Evolutionary conservation across 2,113 vertebrate species (phyloP), one percentile per base, ranked within the genome.

Genomic region (Campylomormyrus tamandua): DNA sequence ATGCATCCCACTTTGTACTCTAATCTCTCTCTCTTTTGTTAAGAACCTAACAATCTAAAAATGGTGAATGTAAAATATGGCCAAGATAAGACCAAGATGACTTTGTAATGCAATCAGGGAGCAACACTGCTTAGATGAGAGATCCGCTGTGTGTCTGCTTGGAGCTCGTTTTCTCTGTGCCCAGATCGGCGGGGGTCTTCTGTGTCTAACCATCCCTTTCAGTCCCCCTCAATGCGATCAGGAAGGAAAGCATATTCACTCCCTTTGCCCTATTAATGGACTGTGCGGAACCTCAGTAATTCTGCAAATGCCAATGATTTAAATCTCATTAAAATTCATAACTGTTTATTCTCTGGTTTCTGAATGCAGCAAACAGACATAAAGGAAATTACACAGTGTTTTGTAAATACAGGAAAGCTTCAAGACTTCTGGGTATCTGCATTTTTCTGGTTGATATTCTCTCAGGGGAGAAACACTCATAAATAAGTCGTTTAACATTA

Each of bases 251-350:
- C 7, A 21, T 52, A 31, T 17, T 31, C 49, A 31, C 11, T 35
- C 46, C 13, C 13, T 31, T n/a, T 35, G 48, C 48, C n/a, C 10
- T 53, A 52, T 19, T 31, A 87, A 53, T 35, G 49, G 24, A 52
- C 21, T 85, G 24, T 46, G 46, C 21, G 5, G 83, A 85, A n/a
- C 49, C 48, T 52, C 46, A 87, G 49, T 87, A 50, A 87, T 87
- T 87, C n/a, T 52, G 21, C 35, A 3, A 53, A 39, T 86, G 48
- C 46, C 49, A 48, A 11, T 52, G 85, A 49, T 50, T 87, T 31
- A 84, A 85, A n/a, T 27, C 83, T 49, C 83, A 85, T 85, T 85
- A 85, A 24, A n/a, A 85, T 85, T 85, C 83, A 85, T 21, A 35
- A 49, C n/a, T 49, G 85, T 52, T 87, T 53, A 87, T 31, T 53